Base-by-base conservation (phyloP, 2,888 invertebrate genomes). In the Hemicrepidius hirtus region DNA sequence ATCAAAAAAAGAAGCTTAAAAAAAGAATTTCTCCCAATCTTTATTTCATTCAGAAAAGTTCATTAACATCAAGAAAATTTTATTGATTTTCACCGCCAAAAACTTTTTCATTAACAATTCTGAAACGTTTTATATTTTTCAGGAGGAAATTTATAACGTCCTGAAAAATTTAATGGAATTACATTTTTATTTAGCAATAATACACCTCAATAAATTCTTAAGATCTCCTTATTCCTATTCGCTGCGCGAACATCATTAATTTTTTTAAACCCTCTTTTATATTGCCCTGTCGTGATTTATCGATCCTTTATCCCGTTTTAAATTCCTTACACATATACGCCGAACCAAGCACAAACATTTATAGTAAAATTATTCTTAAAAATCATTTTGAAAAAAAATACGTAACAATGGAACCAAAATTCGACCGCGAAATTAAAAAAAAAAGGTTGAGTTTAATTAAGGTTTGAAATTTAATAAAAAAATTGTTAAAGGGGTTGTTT, bases 251-350 rank as follows among this genome's bases (percentile, higher is more conserved):
- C 49, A 49, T 21, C 49, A 49, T 49, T 49, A 49, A 49, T 49
- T 49, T 49, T 49, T 49, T 49, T 18, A 53, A 53, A 35, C 55
- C 55, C 32, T 32, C 35, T 55, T 18, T 55, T 55, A 55, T n/a
- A 24, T 21, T 6, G 44, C 18, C 6, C 50, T 28, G n/a, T 50
- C 24, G 3, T 50, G 50, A 50, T 50, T 50, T 50, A 50, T 50
- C 50, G 50, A 50, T 24, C 21, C 10, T 28, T 28, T 24, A 21
- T n/a, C 21, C 28, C 50, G n/a, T 24, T 50, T 12, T 0, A 28
- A 50, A 50, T 50, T 50, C 9, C 18, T 21, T 9, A 4, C 28
- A 13, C 24, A 10, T 49, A 20, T 24, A 16, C 13, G 32, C 32
- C n/a, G 9, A 32, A 32, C 32, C 32, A 24, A 4, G 40, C 40